Percentiles rank a stretch among this genome's conserved stretches.
phyloP scores from a whole-genome alignment of 1,140 invertebrate genomes.

The Phenacoccus solenopsis region DNA sequence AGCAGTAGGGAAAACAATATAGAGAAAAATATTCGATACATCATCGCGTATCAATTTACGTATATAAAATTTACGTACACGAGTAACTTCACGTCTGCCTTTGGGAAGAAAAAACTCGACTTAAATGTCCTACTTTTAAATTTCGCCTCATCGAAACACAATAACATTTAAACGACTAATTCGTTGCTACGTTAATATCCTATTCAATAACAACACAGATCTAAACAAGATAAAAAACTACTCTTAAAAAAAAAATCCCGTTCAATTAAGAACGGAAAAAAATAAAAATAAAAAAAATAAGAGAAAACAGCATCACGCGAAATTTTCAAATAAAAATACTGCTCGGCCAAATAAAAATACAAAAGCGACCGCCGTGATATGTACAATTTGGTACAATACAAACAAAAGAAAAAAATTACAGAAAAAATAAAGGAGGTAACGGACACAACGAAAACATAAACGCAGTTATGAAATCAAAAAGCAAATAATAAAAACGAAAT shows the following conservation, averaged over 20 bases:
- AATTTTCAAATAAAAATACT: not conserved
- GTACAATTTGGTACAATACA: conserved; percentile 16
- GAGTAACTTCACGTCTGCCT: not conserved
- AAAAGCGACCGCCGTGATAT: not conserved
- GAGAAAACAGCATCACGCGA: not conserved
- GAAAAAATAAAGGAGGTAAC: not conserved
- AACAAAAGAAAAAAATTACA: not conserved
- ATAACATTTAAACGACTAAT: not conserved
- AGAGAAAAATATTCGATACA: too few relatives aligned
- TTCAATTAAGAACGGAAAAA: not conserved
- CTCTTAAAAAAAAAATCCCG: not conserved
- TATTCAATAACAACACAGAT: not conserved
- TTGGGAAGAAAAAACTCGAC: not conserved
- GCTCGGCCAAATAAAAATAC: not conserved
- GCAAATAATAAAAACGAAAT: conserved; percentile 9
- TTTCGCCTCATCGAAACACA: not conserved
- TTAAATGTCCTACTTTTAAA: not conserved
- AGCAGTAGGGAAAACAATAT: too few relatives aligned
- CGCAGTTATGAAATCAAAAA: conserved; percentile 8
- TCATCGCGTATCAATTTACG: not conserved
- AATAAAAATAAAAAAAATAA: not conserved
- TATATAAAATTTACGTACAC: not conserved
- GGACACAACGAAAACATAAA: conserved; percentile 4
- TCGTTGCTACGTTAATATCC: not conserved
- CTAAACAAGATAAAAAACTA: not conserved